Conservation (phyloP, 1,140 invertebrate species). For the Diorhabda sublineata region DNA sequence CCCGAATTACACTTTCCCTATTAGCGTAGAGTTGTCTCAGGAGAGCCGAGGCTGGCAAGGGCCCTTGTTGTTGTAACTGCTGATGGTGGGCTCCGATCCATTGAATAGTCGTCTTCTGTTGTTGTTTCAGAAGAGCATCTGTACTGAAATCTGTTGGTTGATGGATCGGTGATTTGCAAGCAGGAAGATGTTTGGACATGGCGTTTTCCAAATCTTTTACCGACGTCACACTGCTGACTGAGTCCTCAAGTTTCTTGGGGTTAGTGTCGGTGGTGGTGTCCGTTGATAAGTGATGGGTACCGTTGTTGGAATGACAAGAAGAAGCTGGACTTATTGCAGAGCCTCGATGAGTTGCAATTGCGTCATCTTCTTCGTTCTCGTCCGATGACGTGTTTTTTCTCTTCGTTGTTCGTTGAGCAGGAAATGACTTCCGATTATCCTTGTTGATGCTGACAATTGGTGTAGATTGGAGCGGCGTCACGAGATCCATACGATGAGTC, state of each 20-base stretch:
- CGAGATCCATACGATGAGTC: conserved; percentile 52
- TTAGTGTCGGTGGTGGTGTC: conserved; percentile 45
- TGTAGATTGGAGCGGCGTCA: conserved; percentile 46
- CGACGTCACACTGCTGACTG: conserved; percentile 52
- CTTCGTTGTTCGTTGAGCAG: conserved; percentile 49
- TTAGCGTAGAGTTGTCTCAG: conserved; percentile 87
- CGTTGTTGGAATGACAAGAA: conserved; percentile 50
- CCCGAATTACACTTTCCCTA: conserved; percentile 89
- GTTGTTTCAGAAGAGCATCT: conserved; percentile 75
- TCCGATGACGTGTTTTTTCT: conserved; percentile 57
- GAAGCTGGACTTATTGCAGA: conserved; percentile 59
- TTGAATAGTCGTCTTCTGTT: conserved; percentile 85
- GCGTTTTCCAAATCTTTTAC: conserved; percentile 92
- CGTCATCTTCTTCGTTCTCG: conserved; percentile 56
- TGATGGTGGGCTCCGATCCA: conserved; percentile 87
- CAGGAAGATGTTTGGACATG: conserved; percentile 92
- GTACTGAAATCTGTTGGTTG: conserved; percentile 82
- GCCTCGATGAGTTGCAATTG: conserved; percentile 44
- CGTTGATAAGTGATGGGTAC: conserved; percentile 45
- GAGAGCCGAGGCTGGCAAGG: conserved; percentile 76
- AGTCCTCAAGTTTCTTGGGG: conserved; percentile 48
- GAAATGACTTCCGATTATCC: conserved; percentile 38
- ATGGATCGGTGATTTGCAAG: conserved; percentile 57
- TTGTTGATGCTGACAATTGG: conserved; percentile 10
- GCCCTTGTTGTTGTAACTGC: conserved; percentile 52